Percentiles rank a stretch among this genome's conserved stretches.
These are phyloP conservation scores for Tinea semifulvella DNA, from an alignment of 2,888 invertebrate genomes.

Conservation along the genomic window DNA sequence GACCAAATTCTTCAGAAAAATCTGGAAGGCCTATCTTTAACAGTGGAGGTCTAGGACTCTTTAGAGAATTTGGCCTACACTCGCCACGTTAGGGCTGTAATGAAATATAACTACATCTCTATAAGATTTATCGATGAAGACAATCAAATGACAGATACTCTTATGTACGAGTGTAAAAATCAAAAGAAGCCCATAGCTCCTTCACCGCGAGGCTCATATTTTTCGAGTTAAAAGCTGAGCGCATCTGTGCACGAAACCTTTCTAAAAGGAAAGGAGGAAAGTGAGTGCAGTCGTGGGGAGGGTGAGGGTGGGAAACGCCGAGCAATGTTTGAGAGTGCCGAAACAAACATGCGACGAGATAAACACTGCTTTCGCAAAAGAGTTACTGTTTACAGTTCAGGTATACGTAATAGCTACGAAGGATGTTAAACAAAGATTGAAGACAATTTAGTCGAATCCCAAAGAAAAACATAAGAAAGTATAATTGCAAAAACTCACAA, in stretches of 20 bases:
- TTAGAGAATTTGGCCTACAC: too few relatives aligned
- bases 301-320: not conserved
- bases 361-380: slow-evolving; percentile 7
- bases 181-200: slow-evolving; percentile 1
- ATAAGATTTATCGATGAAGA: too few relatives aligned
- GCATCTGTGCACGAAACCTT: slow-evolving; percentile 16
- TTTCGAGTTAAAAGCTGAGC: slow-evolving; percentile 15
- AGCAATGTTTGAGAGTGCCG: slow-evolving; percentile 26
- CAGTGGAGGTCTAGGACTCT: too few relatives aligned
- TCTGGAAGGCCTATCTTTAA: too few relatives aligned
- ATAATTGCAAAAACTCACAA: slow-evolving; percentile 14
- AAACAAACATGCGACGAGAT: slow-evolving; percentile 33
- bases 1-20: too few relatives aligned
- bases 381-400: slow-evolving; percentile 7
- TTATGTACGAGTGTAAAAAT: slow-evolving; percentile 2
- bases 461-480: slow-evolving; percentile 6
- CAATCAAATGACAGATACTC: slow-evolving; percentile 1
- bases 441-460: slow-evolving; percentile 4
- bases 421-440: not conserved
- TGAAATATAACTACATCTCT: too few relatives aligned
- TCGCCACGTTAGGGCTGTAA: too few relatives aligned
- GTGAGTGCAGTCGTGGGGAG: slow-evolving; percentile 5
- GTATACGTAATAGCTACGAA: not conserved
- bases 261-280: slow-evolving; percentile 1
- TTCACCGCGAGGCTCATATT: slow-evolving; percentile 11